phyloP scores from a whole-genome alignment of 2,888 invertebrate species.

The Dicranocentrus wangi region DNA sequence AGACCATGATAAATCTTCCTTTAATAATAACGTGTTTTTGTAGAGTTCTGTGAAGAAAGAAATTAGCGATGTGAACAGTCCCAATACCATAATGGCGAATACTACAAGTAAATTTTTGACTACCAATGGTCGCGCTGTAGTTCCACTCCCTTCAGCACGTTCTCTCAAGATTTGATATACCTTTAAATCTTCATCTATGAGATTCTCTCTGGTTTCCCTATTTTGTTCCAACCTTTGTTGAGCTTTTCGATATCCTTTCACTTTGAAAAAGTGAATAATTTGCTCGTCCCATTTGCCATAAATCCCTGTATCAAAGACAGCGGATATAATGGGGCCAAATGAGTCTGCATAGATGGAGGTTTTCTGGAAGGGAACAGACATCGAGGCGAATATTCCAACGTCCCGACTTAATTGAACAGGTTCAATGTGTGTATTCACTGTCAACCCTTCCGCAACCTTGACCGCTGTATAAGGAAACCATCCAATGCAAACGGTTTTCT shows the following conservation, averaged over 20 bases:
- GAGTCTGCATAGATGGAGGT: conserved; percentile 32
- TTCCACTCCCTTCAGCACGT: not conserved
- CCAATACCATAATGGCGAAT: conserved; percentile 12
- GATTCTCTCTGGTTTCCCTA: not conserved
- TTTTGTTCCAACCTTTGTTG: not conserved
- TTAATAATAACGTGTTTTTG: too few species aligned
- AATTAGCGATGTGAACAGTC: too few species aligned
- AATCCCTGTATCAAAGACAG: conserved; percentile 17
- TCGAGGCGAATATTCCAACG: conserved; percentile 20
- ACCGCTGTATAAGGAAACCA: conserved; percentile 12
- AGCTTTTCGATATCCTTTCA: not conserved
- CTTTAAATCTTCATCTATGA: not conserved
- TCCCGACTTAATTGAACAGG: conserved; percentile 3
- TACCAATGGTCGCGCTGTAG: conserved; percentile 5
- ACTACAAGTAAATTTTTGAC: conserved; percentile 26
- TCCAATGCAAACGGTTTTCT: conserved; percentile 42
- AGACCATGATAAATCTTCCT: too few species aligned
- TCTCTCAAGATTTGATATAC: not conserved
- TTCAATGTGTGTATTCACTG: not conserved
- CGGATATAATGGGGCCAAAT: conserved; percentile 16
- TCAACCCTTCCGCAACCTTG: not conserved
- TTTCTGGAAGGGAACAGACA: conserved; percentile 34
- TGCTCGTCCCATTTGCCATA: conserved; percentile 25
- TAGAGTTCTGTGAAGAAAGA: too few species aligned
- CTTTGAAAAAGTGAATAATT: conserved; percentile 9